phyloP scores from a whole-genome alignment of 2,888 invertebrate genomes.

The Diarsia dahlii region DNA sequence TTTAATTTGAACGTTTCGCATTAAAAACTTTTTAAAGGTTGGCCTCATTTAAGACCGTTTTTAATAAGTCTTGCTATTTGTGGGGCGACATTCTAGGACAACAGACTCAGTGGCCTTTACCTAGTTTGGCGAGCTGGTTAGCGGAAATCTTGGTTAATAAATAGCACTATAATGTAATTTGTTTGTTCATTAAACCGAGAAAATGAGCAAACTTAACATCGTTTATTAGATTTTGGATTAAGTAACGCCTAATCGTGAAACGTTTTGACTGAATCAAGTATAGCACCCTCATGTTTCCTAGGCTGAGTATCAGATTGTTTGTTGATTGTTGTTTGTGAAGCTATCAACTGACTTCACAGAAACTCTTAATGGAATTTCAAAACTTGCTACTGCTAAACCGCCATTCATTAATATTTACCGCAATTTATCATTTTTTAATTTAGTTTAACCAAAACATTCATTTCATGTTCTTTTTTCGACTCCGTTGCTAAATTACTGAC shows the following conservation, averaged over 20 bases:
- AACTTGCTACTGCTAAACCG: not conserved
- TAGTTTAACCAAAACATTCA: not conserved
- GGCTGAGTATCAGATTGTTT: no score
- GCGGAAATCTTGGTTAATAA: conserved; percentile 44
- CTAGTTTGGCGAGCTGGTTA: conserved; percentile 49
- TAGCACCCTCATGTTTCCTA: no score
- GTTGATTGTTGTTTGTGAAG: no score
- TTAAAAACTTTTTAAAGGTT: conserved; percentile 34
- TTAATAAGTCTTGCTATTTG: conserved; percentile 56
- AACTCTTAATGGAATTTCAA: not conserved
- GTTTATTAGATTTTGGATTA: not conserved
- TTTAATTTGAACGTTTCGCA: conserved; percentile 26
- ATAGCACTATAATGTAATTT: conserved; percentile 18
- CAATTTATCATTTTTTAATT: not conserved
- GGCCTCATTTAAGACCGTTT: conserved; percentile 58
- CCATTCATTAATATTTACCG: not conserved
- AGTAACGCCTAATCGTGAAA: not conserved
- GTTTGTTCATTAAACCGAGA: not conserved
- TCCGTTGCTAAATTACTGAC: not conserved
- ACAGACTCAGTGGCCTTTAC: conserved; percentile 59
- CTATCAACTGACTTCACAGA: not conserved
- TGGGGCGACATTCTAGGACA: conserved; percentile 54
- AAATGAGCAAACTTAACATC: conserved; percentile 15
- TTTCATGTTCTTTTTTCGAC: not conserved
- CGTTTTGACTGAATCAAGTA: not conserved